Evolutionary conservation across 2,113 vertebrate species (phyloP).

Genomic region (Pionites leucogaster): DNA sequence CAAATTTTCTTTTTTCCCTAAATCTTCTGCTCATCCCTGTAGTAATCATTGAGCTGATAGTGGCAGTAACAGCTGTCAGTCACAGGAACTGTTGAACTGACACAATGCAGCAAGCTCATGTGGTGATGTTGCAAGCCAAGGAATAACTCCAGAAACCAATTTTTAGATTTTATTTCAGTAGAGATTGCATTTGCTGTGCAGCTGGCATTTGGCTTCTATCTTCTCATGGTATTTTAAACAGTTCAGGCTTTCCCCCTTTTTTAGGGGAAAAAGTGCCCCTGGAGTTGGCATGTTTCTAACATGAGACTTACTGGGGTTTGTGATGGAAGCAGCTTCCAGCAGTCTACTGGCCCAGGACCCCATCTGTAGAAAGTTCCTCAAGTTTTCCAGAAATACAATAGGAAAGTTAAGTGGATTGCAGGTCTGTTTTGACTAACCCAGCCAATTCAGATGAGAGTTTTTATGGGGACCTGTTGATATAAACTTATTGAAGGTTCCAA

Average conservation of each 20-base stretch:
- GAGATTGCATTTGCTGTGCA: constrained; percentile 33
- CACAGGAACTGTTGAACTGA: background rate
- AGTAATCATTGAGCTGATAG: background rate
- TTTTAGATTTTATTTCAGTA: constrained; percentile 43
- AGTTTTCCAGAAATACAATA: background rate
- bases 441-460: background rate
- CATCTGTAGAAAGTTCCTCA: background rate
- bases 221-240: background rate
- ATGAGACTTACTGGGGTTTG: background rate
- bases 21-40: background rate
- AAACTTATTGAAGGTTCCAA: background rate
- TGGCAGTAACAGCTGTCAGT: background rate
- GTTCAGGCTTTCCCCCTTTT: background rate
- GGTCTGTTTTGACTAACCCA: background rate
- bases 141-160: constrained; percentile 37
- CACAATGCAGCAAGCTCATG: background rate
- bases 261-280: no score
- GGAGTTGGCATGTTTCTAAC: background rate
- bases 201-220: background rate
- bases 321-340: background rate
- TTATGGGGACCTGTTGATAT: background rate
- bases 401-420: background rate
- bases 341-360: background rate
- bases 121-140: background rate
- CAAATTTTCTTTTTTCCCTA: no score